Conservation (phyloP, 1,140 invertebrate species). For the Piezodorus guildinii region DNA sequence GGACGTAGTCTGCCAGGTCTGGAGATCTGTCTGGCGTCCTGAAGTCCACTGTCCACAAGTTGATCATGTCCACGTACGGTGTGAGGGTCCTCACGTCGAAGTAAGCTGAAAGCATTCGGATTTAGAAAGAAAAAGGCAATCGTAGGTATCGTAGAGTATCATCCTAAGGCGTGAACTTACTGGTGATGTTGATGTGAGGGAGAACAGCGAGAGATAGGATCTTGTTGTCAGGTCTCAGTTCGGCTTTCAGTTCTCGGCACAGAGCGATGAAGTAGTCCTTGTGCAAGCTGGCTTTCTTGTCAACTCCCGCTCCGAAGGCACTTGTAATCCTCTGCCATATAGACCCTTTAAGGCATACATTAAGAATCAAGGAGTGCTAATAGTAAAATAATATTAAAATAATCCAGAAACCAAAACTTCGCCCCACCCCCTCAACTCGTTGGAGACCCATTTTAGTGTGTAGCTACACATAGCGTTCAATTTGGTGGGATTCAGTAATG, state of each 20-base stretch:
- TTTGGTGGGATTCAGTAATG: too few species aligned
- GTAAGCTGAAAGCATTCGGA: slow-evolving; percentile 44
- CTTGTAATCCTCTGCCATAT: slow-evolving; percentile 64
- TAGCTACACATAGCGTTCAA: too few species aligned
- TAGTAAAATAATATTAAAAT: too few species aligned
- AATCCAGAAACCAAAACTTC: too few species aligned
- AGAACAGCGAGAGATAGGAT: slow-evolving; percentile 54
- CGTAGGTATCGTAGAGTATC: too few species aligned
- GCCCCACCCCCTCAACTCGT: too few species aligned
- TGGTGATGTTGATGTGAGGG: slow-evolving; percentile 60
- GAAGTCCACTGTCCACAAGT: slow-evolving; percentile 68
- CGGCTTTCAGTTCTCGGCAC: slow-evolving; percentile 57
- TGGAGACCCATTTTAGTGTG: too few species aligned
- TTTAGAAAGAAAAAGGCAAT: background rate
- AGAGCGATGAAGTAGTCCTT: slow-evolving; percentile 61
- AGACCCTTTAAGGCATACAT: slow-evolving; percentile 35
- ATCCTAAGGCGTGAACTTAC: slow-evolving; percentile 36
- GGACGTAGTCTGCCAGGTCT: slow-evolving; percentile 59
- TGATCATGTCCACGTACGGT: slow-evolving; percentile 64
- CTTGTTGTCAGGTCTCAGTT: slow-evolving; percentile 43
- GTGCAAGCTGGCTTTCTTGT: slow-evolving; percentile 65
- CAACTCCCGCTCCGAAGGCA: slow-evolving; percentile 53
- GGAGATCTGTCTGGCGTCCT: slow-evolving; percentile 58
- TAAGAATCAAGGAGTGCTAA: background rate
- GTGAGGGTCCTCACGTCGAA: slow-evolving; percentile 61